Conservation (phyloP, 2,888 invertebrate species). For the Cylloceria caligata region DNA sequence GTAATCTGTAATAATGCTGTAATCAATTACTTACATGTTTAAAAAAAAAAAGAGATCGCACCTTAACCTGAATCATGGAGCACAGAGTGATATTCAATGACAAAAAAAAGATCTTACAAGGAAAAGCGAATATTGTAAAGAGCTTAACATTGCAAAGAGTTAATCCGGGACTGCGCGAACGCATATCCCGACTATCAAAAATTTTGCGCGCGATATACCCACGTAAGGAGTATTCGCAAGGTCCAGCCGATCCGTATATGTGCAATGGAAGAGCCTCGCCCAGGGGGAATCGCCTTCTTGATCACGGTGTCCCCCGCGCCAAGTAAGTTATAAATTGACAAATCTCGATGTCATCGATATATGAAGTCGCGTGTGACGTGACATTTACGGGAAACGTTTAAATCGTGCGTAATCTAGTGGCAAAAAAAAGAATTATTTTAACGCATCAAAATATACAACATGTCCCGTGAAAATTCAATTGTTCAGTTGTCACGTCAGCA, state of each 20-base stretch:
- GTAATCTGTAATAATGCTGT: not conserved
- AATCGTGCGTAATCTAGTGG: slow-evolving; percentile 53
- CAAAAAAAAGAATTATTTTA: slow-evolving; percentile 42
- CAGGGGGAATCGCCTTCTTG: slow-evolving; percentile 88
- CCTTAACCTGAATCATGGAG: too few species aligned
- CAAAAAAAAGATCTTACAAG: not conserved
- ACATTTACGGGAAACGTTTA: slow-evolving; percentile 73
- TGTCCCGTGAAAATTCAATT: slow-evolving; percentile 65
- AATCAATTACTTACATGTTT: not conserved
- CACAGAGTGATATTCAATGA: too few species aligned
- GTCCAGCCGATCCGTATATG: slow-evolving; percentile 85
- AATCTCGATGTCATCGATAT: slow-evolving; percentile 57
- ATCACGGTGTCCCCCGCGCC: slow-evolving; percentile 91
- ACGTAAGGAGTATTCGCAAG: slow-evolving; percentile 87
- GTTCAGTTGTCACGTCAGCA: slow-evolving; percentile 18
- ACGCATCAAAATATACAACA: not conserved
- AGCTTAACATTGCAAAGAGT: not conserved
- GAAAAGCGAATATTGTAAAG: not conserved
- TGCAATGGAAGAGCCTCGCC: slow-evolving; percentile 89
- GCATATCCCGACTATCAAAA: slow-evolving; percentile 88
- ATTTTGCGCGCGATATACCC: slow-evolving; percentile 88
- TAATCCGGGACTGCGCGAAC: slow-evolving; percentile 87
- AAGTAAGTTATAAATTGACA: slow-evolving; percentile 87
- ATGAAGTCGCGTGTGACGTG: slow-evolving; percentile 14
- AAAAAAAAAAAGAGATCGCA: not conserved